phyloP scores from a whole-genome alignment of 2,113 vertebrate species.

The Campylomormyrus numenius region DNA sequence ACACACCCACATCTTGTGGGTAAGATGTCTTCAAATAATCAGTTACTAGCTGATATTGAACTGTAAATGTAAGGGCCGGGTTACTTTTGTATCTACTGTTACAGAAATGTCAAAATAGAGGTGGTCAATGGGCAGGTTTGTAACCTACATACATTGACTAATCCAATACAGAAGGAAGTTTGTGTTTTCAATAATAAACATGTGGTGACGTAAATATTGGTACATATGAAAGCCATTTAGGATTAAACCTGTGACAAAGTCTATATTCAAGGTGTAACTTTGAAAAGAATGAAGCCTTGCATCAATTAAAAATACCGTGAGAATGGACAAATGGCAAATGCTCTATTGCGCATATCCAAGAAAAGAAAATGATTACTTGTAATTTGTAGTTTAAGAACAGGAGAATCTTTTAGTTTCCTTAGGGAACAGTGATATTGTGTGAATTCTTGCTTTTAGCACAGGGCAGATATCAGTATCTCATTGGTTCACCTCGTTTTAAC shows the following conservation, averaged over 20 bases:
- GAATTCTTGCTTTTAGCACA: neutral
- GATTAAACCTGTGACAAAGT: neutral
- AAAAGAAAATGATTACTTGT: neutral
- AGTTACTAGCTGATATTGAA: neutral
- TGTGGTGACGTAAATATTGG: neutral
- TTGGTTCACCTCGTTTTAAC: neutral
- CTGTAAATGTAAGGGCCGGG: neutral
- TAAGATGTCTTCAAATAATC: neutral
- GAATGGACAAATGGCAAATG: neutral
- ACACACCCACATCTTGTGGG: neutral
- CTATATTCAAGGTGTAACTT: neutral
- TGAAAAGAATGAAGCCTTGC: neutral
- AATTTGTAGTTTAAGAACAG: neutral
- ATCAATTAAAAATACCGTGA: neutral
- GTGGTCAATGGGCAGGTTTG: neutral
- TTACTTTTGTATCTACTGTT: neutral
- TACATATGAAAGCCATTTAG: neutral
- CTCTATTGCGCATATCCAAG: neutral
- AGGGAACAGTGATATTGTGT: neutral
- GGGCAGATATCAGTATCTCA: neutral
- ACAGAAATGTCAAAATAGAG: neutral
- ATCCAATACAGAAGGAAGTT: neutral
- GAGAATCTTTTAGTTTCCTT: neutral
- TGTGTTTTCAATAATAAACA: neutral
- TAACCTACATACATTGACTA: neutral